Conservation (phyloP, 1,140 invertebrate species). For the Trichoplusia ni region DNA sequence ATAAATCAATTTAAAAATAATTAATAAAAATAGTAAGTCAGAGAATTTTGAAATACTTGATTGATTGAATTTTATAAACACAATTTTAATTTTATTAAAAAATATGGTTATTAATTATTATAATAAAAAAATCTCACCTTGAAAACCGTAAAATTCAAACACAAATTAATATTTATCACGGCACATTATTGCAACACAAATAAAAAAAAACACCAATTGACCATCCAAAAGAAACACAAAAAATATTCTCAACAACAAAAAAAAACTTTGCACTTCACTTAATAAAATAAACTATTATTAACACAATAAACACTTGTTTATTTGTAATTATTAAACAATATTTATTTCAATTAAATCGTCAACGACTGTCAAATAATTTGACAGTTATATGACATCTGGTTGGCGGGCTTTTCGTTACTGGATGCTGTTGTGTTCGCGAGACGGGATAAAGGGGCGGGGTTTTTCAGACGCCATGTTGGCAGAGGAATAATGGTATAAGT, state of each 20-base stretch:
- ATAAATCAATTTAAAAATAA: too few species aligned
- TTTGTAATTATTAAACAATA: background rate
- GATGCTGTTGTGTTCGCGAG: too few species aligned
- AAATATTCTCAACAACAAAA: background rate
- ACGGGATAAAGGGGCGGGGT: too few species aligned
- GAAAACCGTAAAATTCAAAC: background rate
- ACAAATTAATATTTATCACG: background rate
- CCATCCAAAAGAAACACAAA: background rate
- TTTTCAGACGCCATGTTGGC: too few species aligned
- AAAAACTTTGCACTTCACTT: background rate
- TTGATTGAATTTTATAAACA: too few species aligned
- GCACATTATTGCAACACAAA: background rate
- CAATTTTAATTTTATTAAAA: too few species aligned
- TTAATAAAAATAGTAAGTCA: too few species aligned
- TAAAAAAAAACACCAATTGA: background rate
- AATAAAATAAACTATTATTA: background rate
- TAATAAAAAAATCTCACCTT: background rate
- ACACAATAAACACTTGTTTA: background rate
- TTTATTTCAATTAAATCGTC: background rate
- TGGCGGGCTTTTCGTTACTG: conserved; percentile 19
- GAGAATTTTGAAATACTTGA: too few species aligned
- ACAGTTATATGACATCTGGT: conserved; percentile 9
- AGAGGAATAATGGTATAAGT: too few species aligned
- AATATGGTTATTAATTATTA: background rate
- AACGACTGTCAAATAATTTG: conserved; percentile 16